These are phyloP conservation scores for Ptilorrhoa leucosticta DNA, from an alignment of 2,113 vertebrate genomes.

Conservation along the genomic window DNA sequence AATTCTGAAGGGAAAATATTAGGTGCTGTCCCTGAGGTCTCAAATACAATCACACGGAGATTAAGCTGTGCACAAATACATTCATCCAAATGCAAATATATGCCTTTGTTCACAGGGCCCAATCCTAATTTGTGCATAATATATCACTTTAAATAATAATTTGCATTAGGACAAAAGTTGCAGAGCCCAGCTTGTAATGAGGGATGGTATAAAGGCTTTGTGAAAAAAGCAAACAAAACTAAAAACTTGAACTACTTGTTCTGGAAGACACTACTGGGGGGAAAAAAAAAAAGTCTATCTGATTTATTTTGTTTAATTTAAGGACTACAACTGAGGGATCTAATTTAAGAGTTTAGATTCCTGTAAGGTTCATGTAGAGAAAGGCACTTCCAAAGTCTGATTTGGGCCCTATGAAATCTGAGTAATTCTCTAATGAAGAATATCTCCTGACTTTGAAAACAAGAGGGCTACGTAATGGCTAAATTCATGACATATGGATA, in stretches of 20 bases:
- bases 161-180: neutral
- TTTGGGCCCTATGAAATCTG: neutral
- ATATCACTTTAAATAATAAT: neutral
- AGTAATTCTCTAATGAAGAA: neutral
- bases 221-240: neutral
- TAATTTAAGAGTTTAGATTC: neutral
- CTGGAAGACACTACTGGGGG: neutral
- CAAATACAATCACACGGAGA: neutral
- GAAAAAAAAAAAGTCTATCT: neutral
- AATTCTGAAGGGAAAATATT: neutral
- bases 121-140: neutral
- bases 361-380: neutral
- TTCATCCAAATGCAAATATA: neutral
- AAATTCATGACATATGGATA: neutral
- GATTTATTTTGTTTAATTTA: conserved; percentile 9
- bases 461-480: neutral
- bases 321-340: neutral
- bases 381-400: neutral
- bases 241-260: neutral
- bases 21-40: neutral
- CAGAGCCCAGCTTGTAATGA: neutral
- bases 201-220: neutral
- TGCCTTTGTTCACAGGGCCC: neutral
- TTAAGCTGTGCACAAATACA: neutral
- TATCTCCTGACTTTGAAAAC: neutral